Evolutionary conservation across 1,140 invertebrate genomes (phyloP).

Genomic region (Pseudachorutes palmiensis): DNA sequence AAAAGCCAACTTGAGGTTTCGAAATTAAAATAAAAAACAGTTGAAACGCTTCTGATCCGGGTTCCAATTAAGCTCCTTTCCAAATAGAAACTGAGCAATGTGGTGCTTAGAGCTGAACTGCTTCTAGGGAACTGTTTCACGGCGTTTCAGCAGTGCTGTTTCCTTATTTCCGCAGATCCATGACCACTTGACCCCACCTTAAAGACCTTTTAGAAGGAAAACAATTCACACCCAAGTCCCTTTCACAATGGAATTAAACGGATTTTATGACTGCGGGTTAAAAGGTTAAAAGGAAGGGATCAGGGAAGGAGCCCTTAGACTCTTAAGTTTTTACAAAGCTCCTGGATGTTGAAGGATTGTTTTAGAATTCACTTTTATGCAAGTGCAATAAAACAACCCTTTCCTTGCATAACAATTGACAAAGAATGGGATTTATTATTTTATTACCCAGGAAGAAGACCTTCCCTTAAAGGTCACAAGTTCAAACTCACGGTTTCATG

Average conservation of each 20-base stretch:
- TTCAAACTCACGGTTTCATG: neutral
- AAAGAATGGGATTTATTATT: neutral
- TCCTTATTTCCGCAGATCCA: neutral
- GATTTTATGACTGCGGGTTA: neutral
- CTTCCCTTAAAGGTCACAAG: neutral
- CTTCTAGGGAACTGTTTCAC: no score
- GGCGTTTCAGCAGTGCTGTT: no score
- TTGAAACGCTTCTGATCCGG: no score
- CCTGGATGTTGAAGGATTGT: neutral
- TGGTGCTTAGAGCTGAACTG: no score
- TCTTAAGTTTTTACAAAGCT: neutral
- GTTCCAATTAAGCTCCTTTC: no score
- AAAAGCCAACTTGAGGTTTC: no score
- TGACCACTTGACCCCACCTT: constrained; percentile 8
- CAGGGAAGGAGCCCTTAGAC: neutral
- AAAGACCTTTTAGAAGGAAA: neutral
- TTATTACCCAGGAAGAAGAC: neutral
- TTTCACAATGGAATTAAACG: neutral
- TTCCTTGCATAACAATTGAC: neutral
- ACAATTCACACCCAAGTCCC: neutral
- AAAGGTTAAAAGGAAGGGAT: neutral
- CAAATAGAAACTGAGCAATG: no score
- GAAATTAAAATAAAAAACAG: no score
- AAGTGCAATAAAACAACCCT: neutral
- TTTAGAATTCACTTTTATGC: neutral